Evolutionary conservation across 2,797 vertebrate species (phyloP), one percentile per base, ranked within the genome.

Genomic region (Gymnothorax javanicus): DNA sequence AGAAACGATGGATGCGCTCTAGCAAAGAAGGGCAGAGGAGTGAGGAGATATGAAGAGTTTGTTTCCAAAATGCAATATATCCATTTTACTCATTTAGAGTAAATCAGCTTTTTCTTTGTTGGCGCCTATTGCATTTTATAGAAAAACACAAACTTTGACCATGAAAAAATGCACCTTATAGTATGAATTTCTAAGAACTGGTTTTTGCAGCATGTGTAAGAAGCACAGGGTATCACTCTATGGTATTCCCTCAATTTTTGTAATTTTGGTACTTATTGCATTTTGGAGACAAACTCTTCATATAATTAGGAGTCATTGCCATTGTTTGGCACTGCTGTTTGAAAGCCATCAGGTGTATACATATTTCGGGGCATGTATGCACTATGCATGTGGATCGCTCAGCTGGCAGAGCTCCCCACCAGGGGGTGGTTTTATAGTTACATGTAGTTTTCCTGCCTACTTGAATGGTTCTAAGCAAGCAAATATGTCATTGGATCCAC

Each of bases 401-500:
- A 7, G 43, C 43, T 52, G 50, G n/a, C 77, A 23, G 7, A 56
- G 50, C 77, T 52, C 7, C 52, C 56, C 50, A 81, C 77, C 52
- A 52, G 77, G 52, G 20, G 52, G 20, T 23, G 54, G 17, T 81
- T 43, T 81, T 81, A 56, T 56, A n/a, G 50, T 9, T n/a, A 2
- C 23, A 56, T 81, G 77, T 43, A 81, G 77, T 81, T n/a, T 56
- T 81, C 56, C 50, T 56, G 77, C 58, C 7, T 33, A 58, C 54
- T 25, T 7, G 56, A 83, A 25, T 56, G 23, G 12, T 60, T 83
- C 59, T 62, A 83, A 83, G 33, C 82, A 83, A 83, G 33, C 27
- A 83, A 62, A 83, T 60, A 43, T 57, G 54, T 58, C 75, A 79
- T 57, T 7, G 57, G 86, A 54, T 69, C 20, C n/a, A 71, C 33